These are phyloP conservation scores for Okamejei kenojei DNA, from an alignment of 2,797 vertebrate genomes.

Conservation along the genomic window DNA sequence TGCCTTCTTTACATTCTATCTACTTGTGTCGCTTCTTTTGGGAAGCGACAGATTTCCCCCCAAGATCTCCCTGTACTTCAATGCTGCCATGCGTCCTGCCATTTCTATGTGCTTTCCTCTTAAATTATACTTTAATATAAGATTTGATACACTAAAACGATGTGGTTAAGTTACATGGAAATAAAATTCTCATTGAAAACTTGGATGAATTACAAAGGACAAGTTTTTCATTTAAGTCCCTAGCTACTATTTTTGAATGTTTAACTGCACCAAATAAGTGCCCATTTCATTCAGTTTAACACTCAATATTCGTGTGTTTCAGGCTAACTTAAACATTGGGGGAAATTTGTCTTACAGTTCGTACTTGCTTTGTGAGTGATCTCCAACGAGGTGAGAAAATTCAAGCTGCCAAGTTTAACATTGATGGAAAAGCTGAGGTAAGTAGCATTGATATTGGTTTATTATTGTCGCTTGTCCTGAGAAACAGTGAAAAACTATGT, in stretches of 20 bases:
- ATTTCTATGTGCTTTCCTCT: no score
- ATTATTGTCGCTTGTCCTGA: no score
- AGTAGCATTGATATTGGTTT: slow-evolving; percentile 39
- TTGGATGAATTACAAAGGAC: neutral
- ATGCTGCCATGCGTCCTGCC: no score
- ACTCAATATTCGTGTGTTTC: neutral
- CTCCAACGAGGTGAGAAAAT: slow-evolving; percentile 84
- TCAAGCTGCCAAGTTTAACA: slow-evolving; percentile 90
- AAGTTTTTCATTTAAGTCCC: neutral
- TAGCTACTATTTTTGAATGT: neutral
- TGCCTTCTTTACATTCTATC: no score
- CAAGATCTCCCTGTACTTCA: no score
- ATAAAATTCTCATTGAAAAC: neutral
- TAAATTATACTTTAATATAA: neutral
- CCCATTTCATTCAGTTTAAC: neutral
- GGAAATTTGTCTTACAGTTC: slow-evolving; percentile 54
- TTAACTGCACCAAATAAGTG: neutral
- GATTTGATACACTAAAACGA: neutral
- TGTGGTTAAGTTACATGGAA: neutral
- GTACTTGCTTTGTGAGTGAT: slow-evolving; percentile 92
- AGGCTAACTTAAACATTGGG: neutral
- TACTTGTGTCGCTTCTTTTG: no score
- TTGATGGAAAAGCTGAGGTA: slow-evolving; percentile 81
- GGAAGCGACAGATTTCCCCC: no score
- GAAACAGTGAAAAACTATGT: no score